Conservation (phyloP, 2,113 vertebrate genomes). For the Eubucco bourcierii region DNA sequence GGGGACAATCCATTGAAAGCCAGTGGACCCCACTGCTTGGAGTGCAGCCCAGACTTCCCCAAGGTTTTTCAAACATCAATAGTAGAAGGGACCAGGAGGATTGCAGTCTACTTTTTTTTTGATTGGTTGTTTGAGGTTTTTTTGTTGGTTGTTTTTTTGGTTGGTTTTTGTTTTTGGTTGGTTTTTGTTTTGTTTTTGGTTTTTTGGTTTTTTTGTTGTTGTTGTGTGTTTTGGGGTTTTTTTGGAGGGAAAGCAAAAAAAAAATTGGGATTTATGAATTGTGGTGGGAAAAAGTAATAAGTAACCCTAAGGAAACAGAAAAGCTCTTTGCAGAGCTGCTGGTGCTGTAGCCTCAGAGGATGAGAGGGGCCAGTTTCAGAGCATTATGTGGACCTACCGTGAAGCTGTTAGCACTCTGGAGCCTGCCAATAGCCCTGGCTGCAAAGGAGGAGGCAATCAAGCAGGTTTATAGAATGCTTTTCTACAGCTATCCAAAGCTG, state of each 20-base stretch:
- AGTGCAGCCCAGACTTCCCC: background rate
- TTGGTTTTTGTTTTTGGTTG: too few relatives aligned
- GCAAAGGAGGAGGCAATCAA: background rate
- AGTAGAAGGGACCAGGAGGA: background rate
- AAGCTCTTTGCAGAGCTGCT: background rate
- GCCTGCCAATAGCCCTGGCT: background rate
- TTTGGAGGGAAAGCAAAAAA: background rate
- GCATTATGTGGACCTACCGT: background rate
- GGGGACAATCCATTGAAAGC: background rate
- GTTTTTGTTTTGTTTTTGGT: background rate
- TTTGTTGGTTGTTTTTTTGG: too few relatives aligned
- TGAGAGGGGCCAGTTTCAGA: background rate
- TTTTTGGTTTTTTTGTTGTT: too few relatives aligned
- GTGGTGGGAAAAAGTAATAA: background rate
- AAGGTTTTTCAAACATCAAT: background rate
- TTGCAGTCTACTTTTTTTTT: background rate
- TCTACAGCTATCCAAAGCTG: background rate
- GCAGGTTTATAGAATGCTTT: background rate
- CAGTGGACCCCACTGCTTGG: background rate
- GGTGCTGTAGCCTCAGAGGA: background rate
- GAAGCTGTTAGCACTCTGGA: background rate
- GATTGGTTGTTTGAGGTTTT: too few relatives aligned
- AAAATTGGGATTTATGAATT: background rate
- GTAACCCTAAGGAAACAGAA: background rate
- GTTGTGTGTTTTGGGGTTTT: too few relatives aligned